Conservation (phyloP, 2,113 vertebrate species). For the Mastomys coucha region DNA sequence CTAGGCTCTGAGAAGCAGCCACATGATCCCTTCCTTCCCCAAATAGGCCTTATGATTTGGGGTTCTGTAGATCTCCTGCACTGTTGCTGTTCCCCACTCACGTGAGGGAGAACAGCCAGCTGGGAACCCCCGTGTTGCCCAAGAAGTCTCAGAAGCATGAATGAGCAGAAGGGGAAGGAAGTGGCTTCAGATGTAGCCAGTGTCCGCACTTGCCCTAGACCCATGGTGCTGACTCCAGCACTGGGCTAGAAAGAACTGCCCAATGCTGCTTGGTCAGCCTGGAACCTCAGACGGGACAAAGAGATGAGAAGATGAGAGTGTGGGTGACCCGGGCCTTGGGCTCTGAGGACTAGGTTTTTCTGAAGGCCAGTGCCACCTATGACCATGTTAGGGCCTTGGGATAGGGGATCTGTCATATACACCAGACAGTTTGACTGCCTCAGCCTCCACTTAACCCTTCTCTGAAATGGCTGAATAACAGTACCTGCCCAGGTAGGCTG, state of each 20-base stretch:
- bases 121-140: constrained; percentile 55
- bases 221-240: background rate
- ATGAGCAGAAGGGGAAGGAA: constrained; percentile 70
- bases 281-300: too few relatives aligned
- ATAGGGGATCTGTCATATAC: fast-evolving
- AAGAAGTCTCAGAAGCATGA: constrained; percentile 26
- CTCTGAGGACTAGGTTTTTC: background rate
- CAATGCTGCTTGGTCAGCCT: background rate
- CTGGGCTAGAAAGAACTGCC: background rate
- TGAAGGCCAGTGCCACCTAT: background rate
- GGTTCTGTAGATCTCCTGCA: background rate
- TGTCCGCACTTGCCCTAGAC: background rate
- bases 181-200: background rate
- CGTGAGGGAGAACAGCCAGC: background rate
- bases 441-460: background rate
- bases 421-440: fast-evolving
- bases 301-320: too few relatives aligned
- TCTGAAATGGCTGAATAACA: fast-evolving
- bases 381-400: background rate
- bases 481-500: fast-evolving
- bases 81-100: background rate
- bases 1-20: background rate
- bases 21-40: background rate
- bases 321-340: fast-evolving
- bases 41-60: background rate